These are phyloP conservation scores for Chondrilla cf. caribensis DNA, from an alignment of 37 sponge, comb jelly and placozoan genomes.

Conservation along the genomic window DNA sequence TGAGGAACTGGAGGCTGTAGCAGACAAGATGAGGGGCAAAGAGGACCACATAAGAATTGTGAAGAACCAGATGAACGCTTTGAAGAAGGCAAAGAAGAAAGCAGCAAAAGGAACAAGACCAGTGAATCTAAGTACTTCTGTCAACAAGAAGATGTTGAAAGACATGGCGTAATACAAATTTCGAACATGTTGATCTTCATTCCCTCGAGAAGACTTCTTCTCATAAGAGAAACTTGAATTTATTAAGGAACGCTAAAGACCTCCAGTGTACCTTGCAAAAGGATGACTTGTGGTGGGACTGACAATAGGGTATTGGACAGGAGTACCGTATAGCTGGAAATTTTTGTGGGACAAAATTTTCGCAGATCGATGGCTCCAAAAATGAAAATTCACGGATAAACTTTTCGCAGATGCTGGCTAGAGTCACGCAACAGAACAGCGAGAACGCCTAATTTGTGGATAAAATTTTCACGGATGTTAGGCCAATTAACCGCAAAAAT, in stretches of 20 bases:
- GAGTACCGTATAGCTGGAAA: too few species aligned
- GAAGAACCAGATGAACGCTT: background rate
- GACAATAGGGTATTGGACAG: background rate
- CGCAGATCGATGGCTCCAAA: too few species aligned
- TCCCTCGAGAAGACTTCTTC: background rate
- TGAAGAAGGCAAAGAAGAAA: constrained; percentile 6
- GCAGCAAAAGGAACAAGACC: background rate
- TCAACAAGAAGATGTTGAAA: background rate
- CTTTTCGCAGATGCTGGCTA: too few species aligned
- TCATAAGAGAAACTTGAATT: background rate
- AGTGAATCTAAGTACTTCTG: background rate
- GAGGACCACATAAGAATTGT: constrained; percentile 50
- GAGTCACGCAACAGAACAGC: too few species aligned
- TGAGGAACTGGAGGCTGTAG: constrained; percentile 24
- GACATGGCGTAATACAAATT: constrained; percentile 16
- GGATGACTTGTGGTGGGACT: constrained; percentile 62
- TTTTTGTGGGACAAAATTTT: too few species aligned
- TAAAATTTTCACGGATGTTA: too few species aligned
- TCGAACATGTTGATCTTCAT: background rate
- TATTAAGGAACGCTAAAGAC: constrained; percentile 46
- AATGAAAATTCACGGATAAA: too few species aligned
- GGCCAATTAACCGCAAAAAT: too few species aligned
- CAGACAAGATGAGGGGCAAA: constrained; percentile 41
- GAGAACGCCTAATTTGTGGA: too few species aligned
- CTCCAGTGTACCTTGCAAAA: constrained; percentile 44